These are phyloP conservation scores for Pocota personata DNA, from an alignment of 2,888 invertebrate genomes.

Conservation along the genomic window DNA sequence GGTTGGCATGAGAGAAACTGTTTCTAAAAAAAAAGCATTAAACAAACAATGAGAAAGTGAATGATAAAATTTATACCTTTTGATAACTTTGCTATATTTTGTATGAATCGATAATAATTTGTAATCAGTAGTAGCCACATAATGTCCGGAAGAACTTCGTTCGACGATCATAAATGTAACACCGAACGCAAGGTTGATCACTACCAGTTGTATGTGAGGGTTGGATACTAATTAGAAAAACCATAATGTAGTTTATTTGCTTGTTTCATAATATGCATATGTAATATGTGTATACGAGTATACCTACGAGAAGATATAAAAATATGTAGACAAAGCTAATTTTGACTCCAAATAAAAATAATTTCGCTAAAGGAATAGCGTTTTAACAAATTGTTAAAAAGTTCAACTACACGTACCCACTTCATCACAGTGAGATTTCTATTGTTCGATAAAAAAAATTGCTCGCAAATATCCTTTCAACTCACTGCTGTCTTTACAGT, in stretches of 20 bases:
- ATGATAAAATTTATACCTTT: not conserved
- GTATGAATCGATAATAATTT: not conserved
- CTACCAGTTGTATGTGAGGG: not conserved
- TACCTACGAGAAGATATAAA: no score
- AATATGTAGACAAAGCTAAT: no score
- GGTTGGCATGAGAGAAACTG: conserved; percentile 20
- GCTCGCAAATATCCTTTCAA: not conserved
- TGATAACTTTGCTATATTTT: not conserved
- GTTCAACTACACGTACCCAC: not conserved
- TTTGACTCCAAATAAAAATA: no score
- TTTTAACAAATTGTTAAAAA: not conserved
- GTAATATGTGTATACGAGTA: no score
- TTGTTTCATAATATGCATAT: no score
- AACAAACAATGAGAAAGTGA: conserved; percentile 46
- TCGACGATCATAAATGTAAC: not conserved
- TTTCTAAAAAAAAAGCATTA: not conserved
- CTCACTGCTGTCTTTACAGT: not conserved
- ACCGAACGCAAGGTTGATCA: not conserved
- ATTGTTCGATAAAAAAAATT: conserved; percentile 1
- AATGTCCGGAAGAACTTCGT: not conserved
- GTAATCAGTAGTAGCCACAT: not conserved
- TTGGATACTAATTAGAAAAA: not conserved
- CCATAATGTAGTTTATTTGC: no score
- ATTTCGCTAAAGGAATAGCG: no score
- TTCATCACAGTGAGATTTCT: not conserved